Base-by-base conservation (phyloP, 1,140 invertebrate genomes). In the Procambarus clarkii region DNA sequence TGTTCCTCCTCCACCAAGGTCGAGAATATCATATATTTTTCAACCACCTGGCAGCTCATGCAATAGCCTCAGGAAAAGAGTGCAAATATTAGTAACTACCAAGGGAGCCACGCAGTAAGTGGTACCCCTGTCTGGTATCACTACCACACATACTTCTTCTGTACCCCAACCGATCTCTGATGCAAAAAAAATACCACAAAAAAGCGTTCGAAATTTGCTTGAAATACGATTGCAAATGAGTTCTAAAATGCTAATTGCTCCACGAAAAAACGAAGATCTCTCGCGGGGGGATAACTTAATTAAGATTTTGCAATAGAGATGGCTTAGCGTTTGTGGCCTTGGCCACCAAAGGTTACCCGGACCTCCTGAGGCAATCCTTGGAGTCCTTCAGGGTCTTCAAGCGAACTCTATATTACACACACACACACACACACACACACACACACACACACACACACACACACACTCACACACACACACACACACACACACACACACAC, bases 31-130 rank as follows among this genome's bases (percentile, higher is more conserved):
- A 34, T 83, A 83, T 83, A 83, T 83, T 54, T 69, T 69, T 83
- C 81, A 46, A 69, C 60, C 81, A 83, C 60, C 81, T 83, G 81
- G 58, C 81, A 83, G 81, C 81, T 69, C 81, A 9, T 83, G 44
- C 81, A 69, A 69, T 69, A 44, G 81, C 81, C 81, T 21, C 46
- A 45, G 81, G 60, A 83, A 64, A 69, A 54, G 81, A 44, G 81
- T 83, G 81, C 44, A 83, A 83, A 83, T 64, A 69, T 58, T 45
- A 46, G 81, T 64, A 83, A 60, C 60, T 69, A 74, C 69, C 5
- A 34, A 7, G 69, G 5, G 0, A 74, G 69, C 69, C n/a, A 5
- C 8, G n/a, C 3, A 8, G 5, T 74, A 34, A 74, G 69, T 74
- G 69, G 69, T 74, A 74, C n/a, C 5, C 69, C 69, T 34, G 69